Base-by-base conservation (phyloP, 2,797 vertebrate species). In the Myotis vivesi region DNA sequence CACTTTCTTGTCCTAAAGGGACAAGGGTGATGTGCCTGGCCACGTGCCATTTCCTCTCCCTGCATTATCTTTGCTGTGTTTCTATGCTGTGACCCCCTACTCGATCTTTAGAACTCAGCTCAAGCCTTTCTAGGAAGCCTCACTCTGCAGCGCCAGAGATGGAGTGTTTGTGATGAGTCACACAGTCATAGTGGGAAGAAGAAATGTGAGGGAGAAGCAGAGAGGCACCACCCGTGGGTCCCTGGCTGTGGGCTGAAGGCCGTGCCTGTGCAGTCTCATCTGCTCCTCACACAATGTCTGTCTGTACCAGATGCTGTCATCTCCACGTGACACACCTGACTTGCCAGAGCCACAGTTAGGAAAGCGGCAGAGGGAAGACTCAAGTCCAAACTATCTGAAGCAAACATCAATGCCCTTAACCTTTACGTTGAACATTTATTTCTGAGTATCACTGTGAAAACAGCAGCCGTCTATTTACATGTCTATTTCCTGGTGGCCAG, bases 101-200 rank as follows among this genome's bases (percentile, higher is more conserved):
- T 44, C 5, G 12, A 51, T 12, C 49, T 75, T 77, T 57, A 62
- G 66, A 62, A 80, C 13, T 66, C 41, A 57, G 51, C 49, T 46
- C 30, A 41, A 92, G 62, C 55, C 72, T 92, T 92, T 94, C 88
- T 72, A 80, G 66, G 87, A 92, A 94, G 80, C 22, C 44, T 53
- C 64, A 55, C 59, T 92, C 41, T 28, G 66, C 36, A 12, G 23
- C 38, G 89, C 49, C 41, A 33, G 25, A 92, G 46, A 68, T 16
- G 30, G 66, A 80, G 13, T 22, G 73, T 53, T 20, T 68, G 6
- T 57, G 12, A 17, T 89, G 71, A 81, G 59, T 95, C 89, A 87
- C 17, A 51, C 23, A 75, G 5, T 36, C 19, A 62, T 3, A 72
- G 53, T 16, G 41, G 49, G 71, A 79, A 84, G 89, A 59, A 55